Base-by-base conservation (phyloP, 2,888 invertebrate species). In the Meteorus cinctellus region DNA sequence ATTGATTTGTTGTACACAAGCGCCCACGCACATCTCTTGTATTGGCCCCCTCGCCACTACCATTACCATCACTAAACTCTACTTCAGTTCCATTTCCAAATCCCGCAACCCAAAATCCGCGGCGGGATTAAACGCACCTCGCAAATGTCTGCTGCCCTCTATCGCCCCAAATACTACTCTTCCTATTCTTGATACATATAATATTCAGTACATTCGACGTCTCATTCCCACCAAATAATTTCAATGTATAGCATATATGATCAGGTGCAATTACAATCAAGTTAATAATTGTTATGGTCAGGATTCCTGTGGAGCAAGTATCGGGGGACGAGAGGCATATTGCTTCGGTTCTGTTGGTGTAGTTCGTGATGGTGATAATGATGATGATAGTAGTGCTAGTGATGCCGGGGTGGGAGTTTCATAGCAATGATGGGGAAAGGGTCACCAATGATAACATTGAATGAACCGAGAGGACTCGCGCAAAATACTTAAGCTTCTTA, bases 231-330 rank as follows among this genome's bases (percentile, higher is more conserved):
- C 62, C 59, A 41, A 75, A 76, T 70, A 81, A 77, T 75, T 79
- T 78, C 75, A n/a, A 36, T 84, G 83, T 85, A 82, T 79, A 82
- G 77, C 79, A 84, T 83, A 82, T 84, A 84, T 84, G 86, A 88
- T 87, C 88, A 88, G 87, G 86, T 86, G 88, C 86, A 87, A 88
- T 87, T 88, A 85, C 85, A 84, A 86, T 85, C 85, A 84, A 85
- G 86, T 89, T 87, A 88, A 87, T 88, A 87, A 88, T 87, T 85
- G 86, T 86, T 84, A 84, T 83, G 78, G 74, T 76, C 70, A 74
- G 60, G 48, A 67, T 59, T 65, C 79, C 76, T 79, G 80, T 74
- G 78, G 77, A 72, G 78, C 77, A 72, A 80, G 79, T 78, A 76
- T 77, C 80, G 66, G 79, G 81, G 81, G 74, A 80, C 77, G 79